Evolutionary conservation across 1,140 invertebrate species (phyloP), one percentile per base, ranked within the genome.

Genomic region (Aradophagus sp.): DNA sequence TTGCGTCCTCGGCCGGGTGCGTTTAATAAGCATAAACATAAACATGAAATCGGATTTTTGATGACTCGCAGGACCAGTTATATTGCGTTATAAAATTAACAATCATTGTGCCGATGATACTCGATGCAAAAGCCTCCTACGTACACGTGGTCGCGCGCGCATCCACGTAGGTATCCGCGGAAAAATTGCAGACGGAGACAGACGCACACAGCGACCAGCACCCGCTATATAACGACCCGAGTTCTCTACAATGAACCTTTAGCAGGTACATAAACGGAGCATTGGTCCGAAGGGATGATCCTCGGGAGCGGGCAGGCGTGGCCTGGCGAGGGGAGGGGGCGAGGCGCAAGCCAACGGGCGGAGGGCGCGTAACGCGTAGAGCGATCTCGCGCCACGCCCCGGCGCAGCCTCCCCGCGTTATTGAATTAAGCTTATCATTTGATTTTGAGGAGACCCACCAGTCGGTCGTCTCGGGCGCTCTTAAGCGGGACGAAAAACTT

Each of bases 351-450:
- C 63, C 58, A 63, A 66, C 71, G 17, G 17, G 10, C 23, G 6
- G 2, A 10, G 11, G 10, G 19, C 16, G 58, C 41, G 44, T 68
- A 63, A 68, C 50, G 38, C 53, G 38, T 6, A 50, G 44, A 61
- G 52, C 53, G 42, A 62, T 67, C 52, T 66, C 56, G 42, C 44
- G 68, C 67, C 77, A 78, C 79, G 68, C 76, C 78, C 66, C 66
- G 36, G 36, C 66, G 78, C 76, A 70, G 61, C 71, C 71, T 65
- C 58, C 20, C 68, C 58, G 73, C 73, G 87, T 90, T 90, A 90
- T 90, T 89, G 89, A 90, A 90, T 90, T 90, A 90, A 88, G 88
- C 88, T 89, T 89, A 90, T 90, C 89, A 90, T 90, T 90, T 89
- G 89, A 90, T 90, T 90, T 90, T 88, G 87, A 85, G 84, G 83